phyloP scores from a whole-genome alignment of 2,113 vertebrate genomes.

The Corythoichthys intestinalis region DNA sequence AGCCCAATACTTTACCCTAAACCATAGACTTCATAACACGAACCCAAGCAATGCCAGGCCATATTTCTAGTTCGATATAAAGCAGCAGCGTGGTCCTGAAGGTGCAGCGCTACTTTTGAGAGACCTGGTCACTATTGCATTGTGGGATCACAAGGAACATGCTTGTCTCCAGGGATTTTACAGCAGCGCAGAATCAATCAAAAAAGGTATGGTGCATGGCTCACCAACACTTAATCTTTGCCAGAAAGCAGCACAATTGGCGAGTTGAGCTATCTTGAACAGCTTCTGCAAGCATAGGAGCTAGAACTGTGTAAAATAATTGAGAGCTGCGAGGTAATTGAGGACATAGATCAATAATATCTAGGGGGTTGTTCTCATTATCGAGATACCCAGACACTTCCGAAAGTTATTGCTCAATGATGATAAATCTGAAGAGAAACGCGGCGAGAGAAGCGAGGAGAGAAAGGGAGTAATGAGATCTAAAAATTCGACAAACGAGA shows the following conservation, averaged over 20 bases:
- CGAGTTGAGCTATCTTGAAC: slow-evolving; percentile 46
- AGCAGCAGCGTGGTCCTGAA: background rate
- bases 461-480: slow-evolving; percentile 44
- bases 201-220: slow-evolving; percentile 20
- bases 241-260: slow-evolving; percentile 30
- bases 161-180: slow-evolving; percentile 29
- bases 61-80: slow-evolving; percentile 2
- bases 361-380: slow-evolving; percentile 63
- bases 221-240: slow-evolving; percentile 36
- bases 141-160: slow-evolving; percentile 17
- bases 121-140: slow-evolving; percentile 17
- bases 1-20: too few species aligned
- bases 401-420: slow-evolving; percentile 56
- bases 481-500: slow-evolving; percentile 61
- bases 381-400: slow-evolving; percentile 43
- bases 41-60: too few species aligned
- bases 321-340: slow-evolving; percentile 65
- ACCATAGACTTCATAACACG: too few species aligned
- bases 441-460: slow-evolving; percentile 17
- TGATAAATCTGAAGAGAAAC: slow-evolving; percentile 56
- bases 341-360: slow-evolving; percentile 68
- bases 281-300: slow-evolving; percentile 48
- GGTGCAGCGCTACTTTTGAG: background rate
- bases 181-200: slow-evolving; percentile 47
- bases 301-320: slow-evolving; percentile 58